These are phyloP conservation scores for Acestrorhynchus altus DNA, from an alignment of 2,797 vertebrate genomes.

Conservation along the genomic window DNA sequence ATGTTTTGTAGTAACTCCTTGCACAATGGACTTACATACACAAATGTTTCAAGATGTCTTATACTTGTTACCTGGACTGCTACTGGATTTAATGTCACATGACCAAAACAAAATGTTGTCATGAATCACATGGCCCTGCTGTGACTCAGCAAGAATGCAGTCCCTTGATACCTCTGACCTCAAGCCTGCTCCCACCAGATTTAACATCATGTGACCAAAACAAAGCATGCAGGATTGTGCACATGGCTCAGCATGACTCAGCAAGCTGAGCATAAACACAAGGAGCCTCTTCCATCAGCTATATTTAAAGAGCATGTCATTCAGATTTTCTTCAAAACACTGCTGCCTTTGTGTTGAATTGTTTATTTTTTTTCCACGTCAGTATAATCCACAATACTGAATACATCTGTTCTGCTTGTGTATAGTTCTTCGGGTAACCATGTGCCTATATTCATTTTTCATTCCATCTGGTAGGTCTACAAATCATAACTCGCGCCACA, in stretches of 20 bases:
- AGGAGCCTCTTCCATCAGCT: conserved; percentile 17
- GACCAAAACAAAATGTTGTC: conserved; percentile 17
- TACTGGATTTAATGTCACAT: conserved; percentile 9
- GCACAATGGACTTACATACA: conserved; percentile 53
- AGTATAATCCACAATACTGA: neutral
- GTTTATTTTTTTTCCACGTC: neutral
- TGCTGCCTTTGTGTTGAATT: neutral
- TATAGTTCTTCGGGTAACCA: too few species aligned
- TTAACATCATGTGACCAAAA: conserved; percentile 54
- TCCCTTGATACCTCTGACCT: conserved; percentile 13
- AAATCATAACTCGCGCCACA: too few species aligned
- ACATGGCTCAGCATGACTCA: conserved; percentile 51
- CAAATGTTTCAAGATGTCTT: conserved; percentile 35
- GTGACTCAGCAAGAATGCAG: conserved; percentile 40
- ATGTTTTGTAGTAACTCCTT: conserved; percentile 47
- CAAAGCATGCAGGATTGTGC: conserved; percentile 52
- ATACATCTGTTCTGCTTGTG: too few species aligned
- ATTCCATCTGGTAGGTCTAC: too few species aligned
- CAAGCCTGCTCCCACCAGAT: conserved; percentile 19
- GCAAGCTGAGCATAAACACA: conserved; percentile 39
- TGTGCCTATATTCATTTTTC: too few species aligned
- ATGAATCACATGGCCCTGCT: neutral
- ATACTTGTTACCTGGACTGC: conserved; percentile 37
- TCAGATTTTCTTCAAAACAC: neutral
- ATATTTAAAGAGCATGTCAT: conserved; percentile 23